phyloP scores from a whole-genome alignment of 2,797 vertebrate genomes.

The Myiotriccus ornatus region DNA sequence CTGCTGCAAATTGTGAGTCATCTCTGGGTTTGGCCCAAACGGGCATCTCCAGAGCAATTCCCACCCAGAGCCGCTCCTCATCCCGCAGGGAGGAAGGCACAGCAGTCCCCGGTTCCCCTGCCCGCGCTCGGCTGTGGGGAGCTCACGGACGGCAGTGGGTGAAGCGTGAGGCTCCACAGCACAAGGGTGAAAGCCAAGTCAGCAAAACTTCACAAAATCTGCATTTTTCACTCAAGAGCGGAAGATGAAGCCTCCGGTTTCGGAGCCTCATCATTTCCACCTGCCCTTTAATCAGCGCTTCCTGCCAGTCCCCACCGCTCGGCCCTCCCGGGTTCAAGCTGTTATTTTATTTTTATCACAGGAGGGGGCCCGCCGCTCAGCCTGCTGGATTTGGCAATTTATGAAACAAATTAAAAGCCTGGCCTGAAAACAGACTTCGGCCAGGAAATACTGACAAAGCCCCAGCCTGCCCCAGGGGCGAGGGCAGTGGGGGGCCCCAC shows the following conservation, averaged over 20 bases:
- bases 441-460: neutral
- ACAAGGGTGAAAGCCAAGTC: neutral
- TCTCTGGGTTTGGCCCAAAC: neutral
- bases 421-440: neutral
- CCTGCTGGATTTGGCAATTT: neutral
- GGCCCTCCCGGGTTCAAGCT: conserved; percentile 6
- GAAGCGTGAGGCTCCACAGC: neutral
- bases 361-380: neutral
- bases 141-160: neutral
- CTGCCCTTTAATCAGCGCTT: conserved; percentile 49
- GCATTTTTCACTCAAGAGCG: neutral
- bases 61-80: neutral
- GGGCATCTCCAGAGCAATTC: neutral
- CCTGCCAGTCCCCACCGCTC: conserved; percentile 19
- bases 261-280: neutral
- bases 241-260: conserved; percentile 20
- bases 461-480: neutral
- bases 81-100: rapidly evolving
- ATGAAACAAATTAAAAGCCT: conserved; percentile 26
- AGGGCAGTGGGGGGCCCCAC: neutral
- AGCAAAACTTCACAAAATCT: neutral
- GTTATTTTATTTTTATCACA: conserved; percentile 59
- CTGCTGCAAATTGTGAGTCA: neutral
- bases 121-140: rapidly evolving
- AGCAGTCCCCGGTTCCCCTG: neutral